A percentile compares a stretch with the other conserved stretches of the same genome.
These are phyloP conservation scores for Lepeophtheirus salmonis DNA, from an alignment of 1,140 invertebrate genomes.

Conservation along the genomic window DNA sequence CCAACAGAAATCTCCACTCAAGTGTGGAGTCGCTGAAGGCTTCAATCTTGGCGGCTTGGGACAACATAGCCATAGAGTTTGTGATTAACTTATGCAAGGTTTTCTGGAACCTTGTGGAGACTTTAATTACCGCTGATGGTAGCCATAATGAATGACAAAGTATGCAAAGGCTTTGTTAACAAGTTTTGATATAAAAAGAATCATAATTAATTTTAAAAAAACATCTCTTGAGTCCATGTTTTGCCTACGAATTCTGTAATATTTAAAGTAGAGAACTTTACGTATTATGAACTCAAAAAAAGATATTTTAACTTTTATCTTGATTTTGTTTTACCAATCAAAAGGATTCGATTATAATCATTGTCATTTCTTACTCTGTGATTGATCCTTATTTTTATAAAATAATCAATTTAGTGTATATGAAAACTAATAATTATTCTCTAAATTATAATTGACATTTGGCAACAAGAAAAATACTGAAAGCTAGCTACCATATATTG, in stretches of 20 bases:
- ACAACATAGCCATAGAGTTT: background rate
- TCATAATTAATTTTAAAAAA: background rate
- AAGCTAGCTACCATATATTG: no score
- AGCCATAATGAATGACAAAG: background rate
- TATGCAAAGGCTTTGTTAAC: background rate
- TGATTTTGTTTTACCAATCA: no score
- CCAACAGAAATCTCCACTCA: constrained; percentile 4
- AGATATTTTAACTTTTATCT: no score
- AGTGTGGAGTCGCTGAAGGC: background rate
- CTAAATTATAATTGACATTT: no score
- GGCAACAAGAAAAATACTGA: no score
- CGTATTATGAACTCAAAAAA: no score
- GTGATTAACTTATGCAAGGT: background rate
- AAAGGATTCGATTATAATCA: no score
- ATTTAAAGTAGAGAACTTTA: no score
- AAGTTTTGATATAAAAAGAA: background rate
- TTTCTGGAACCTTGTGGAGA: background rate
- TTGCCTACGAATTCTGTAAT: background rate
- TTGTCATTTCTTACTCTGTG: no score
- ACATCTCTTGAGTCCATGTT: background rate
- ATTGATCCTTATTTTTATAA: no score
- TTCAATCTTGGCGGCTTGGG: background rate
- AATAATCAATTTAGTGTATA: no score
- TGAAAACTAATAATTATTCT: no score
- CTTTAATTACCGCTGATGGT: background rate